Conservation (phyloP, 2,888 invertebrate species). For the Stramonita haemastoma region DNA sequence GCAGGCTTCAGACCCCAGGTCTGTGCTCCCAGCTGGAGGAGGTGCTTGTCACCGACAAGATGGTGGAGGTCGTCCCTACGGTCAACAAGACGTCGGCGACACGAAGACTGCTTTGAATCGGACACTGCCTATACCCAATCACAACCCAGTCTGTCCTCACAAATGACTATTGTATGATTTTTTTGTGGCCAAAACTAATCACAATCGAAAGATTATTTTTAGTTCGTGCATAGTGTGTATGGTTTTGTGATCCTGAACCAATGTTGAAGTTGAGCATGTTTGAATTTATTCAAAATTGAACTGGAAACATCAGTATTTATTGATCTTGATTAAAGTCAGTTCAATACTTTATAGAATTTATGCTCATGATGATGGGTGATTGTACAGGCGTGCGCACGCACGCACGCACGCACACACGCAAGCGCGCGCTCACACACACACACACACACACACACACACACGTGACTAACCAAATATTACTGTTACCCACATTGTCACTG, state of each 20-base stretch:
- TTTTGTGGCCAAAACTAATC: neutral
- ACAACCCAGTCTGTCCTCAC: conserved; percentile 12
- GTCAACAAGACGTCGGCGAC: neutral
- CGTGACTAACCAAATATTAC: too few relatives aligned
- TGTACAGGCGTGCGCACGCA: neutral
- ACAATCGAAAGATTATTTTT: too few relatives aligned
- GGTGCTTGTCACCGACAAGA: neutral
- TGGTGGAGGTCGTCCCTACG: neutral
- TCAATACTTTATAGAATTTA: too few relatives aligned
- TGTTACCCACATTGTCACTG: too few relatives aligned
- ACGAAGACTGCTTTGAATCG: neutral
- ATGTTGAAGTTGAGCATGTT: too few relatives aligned
- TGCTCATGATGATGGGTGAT: too few relatives aligned
- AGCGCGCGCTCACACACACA: neutral
- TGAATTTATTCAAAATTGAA: too few relatives aligned
- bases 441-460: neutral
- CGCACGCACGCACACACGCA: conserved; percentile 17
- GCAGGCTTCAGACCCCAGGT: conserved; percentile 36
- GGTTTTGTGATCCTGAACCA: too few relatives aligned
- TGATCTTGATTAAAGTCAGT: too few relatives aligned
- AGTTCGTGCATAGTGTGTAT: too few relatives aligned
- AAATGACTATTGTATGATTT: conserved; percentile 28
- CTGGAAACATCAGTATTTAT: too few relatives aligned
- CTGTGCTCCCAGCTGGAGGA: conserved; percentile 32
- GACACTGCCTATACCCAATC: neutral